Conservation (phyloP, 2,888 invertebrate species). For the Drosophila merina region DNA sequence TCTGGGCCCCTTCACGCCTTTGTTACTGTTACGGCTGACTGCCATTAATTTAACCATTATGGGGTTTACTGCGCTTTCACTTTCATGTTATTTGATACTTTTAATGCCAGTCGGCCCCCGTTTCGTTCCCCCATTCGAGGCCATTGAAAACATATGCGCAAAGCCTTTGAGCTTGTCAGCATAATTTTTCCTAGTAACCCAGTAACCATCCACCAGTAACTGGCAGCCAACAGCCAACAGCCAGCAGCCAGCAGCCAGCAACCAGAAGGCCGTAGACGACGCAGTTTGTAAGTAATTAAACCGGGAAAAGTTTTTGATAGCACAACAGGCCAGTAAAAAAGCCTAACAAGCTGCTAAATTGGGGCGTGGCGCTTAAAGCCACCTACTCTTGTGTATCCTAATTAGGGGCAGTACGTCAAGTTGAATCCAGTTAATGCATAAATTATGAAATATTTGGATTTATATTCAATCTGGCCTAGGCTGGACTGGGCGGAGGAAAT, state of each 20-base stretch:
- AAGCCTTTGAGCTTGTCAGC: slow-evolving; percentile 53
- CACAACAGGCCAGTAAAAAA: slow-evolving; percentile 50
- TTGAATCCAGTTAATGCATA: slow-evolving; percentile 26
- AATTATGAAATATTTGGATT: slow-evolving; percentile 36
- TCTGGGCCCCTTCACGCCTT: not conserved
- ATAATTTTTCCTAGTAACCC: slow-evolving; percentile 34
- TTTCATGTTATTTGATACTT: slow-evolving; percentile 76
- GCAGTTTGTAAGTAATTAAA: slow-evolving; percentile 67
- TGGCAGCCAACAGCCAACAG: not conserved
- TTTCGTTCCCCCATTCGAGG: slow-evolving; percentile 27
- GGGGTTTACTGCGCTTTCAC: slow-evolving; percentile 66
- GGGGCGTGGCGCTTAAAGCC: slow-evolving; percentile 30
- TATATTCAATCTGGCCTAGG: slow-evolving; percentile 27
- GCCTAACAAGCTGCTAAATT: slow-evolving; percentile 58
- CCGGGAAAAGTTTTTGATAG: slow-evolving; percentile 65
- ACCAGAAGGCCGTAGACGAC: slow-evolving; percentile 30
- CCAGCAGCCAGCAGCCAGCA: not conserved
- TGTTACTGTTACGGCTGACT: slow-evolving; percentile 35
- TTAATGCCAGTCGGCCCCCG: slow-evolving; percentile 39
- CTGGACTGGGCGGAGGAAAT: slow-evolving; percentile 2
- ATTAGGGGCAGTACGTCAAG: slow-evolving; percentile 29
- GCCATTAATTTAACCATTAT: slow-evolving; percentile 74
- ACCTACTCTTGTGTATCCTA: slow-evolving; percentile 13
- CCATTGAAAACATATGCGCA: slow-evolving; percentile 70
- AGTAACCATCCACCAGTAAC: slow-evolving; percentile 7